Evolutionary conservation across 2,113 vertebrate species (phyloP), one percentile per base, ranked within the genome.

Genomic region (Myocastor coypus): DNA sequence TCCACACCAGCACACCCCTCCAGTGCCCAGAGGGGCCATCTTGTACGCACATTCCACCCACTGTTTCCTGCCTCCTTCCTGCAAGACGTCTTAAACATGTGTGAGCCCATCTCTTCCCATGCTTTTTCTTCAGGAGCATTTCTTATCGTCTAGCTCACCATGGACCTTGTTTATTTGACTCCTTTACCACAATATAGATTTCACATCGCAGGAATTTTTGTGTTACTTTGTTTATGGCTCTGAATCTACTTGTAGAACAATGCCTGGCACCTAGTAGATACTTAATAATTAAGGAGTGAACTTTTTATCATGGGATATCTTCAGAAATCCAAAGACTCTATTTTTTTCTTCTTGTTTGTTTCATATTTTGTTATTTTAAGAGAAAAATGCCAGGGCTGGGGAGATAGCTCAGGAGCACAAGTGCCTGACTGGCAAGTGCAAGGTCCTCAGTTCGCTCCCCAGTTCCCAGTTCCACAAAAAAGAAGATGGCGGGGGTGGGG

Each of bases 261-360:
- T 28, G 3, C 55, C 24, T 85, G 82, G 30, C 17, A 13, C 17
- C n/a, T 71, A 85, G 34, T 83, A 87, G 37, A 9, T 87, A 24
- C 16, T 87, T 92, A 55, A 55, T 63, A 93, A 83, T 83, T 66
- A 84, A 86, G 73, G 32, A 91, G 75, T n/a, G 50, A 90, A 75
- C 30, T 24, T 22, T 82, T 46, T 40, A 52, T 85, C 32, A 30
- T 92, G n/a, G 50, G 57, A 71, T 90, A 71, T 86, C n/a, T 90
- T 86, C 2, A 11, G 20, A 73, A 12, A 30, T 78, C 28, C 32
- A 71, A 85, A 78, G 52, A 69, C 52, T 52, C 69, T 85, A 5
- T 37, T 37, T 20, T 9, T 92, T 87, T 42, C 57, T 81, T 34
- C 14, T 42, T 42, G 37, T 40, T 86, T 86, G 46, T 3, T 66